Evolutionary conservation across 2,113 vertebrate genomes (phyloP).

Genomic region (western clawed frog (Xenopus tropicalis)): UCB_Xtro_10.0 CM004446.2:6160501-6161000

Average conservation of each 20-base stretch:
- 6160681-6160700: neutral
- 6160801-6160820: neutral
- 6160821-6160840: too few relatives aligned
- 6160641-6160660: neutral
- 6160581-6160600: neutral
- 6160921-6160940: neutral
- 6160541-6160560: neutral
- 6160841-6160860: neutral
- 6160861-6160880: neutral
- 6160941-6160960: neutral
- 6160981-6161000: constrained; percentile 19
- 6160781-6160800: neutral
- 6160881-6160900: neutral
- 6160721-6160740: neutral
- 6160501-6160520: neutral
- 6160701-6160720: neutral
- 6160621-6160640: too few relatives aligned
- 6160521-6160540: constrained; percentile 4
- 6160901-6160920: neutral
- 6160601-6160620: neutral
- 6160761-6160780: neutral
- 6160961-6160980: constrained; percentile 7
- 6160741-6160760: neutral
- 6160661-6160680: neutral
- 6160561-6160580: neutral